Percentiles rank a stretch among this genome's conserved stretches.
phyloP scores from a whole-genome alignment of 2,113 vertebrate genomes.

The Dendropsophus ebraccatus region DNA sequence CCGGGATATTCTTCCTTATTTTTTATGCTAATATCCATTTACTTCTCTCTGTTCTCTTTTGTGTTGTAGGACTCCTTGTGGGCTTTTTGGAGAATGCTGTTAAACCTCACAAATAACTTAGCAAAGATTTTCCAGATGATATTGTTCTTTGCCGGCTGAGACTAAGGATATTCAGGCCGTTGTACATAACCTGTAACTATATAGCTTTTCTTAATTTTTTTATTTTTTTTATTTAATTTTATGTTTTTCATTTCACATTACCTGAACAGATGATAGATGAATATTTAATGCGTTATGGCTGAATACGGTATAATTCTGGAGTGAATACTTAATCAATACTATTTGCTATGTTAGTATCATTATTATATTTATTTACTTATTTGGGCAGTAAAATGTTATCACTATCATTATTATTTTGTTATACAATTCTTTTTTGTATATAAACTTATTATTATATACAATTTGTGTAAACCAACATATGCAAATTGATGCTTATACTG shows the following conservation, averaged over 20 bases:
- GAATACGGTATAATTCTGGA: neutral
- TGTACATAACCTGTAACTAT: neutral
- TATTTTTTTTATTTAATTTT: neutral
- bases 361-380: too few relatives aligned
- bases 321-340: neutral
- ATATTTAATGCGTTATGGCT: neutral
- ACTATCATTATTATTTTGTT: too few relatives aligned
- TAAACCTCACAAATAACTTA: conserved; percentile 1
- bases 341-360: neutral
- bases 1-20: conserved; percentile 34
- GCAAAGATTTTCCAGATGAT: conserved; percentile 18
- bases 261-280: neutral
- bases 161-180: neutral
- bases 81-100: conserved; percentile 46
- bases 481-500: too few relatives aligned
- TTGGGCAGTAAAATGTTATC: too few relatives aligned
- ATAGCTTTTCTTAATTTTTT: neutral
- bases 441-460: too few relatives aligned
- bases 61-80: conserved; percentile 52
- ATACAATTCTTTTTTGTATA: too few relatives aligned
- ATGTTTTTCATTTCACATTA: neutral
- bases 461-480: too few relatives aligned
- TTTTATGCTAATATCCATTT: conserved; percentile 36
- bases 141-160: neutral
- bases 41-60: conserved; percentile 44